Conservation (phyloP, 1,140 invertebrate genomes). For the Scylla paramamosain region DNA sequence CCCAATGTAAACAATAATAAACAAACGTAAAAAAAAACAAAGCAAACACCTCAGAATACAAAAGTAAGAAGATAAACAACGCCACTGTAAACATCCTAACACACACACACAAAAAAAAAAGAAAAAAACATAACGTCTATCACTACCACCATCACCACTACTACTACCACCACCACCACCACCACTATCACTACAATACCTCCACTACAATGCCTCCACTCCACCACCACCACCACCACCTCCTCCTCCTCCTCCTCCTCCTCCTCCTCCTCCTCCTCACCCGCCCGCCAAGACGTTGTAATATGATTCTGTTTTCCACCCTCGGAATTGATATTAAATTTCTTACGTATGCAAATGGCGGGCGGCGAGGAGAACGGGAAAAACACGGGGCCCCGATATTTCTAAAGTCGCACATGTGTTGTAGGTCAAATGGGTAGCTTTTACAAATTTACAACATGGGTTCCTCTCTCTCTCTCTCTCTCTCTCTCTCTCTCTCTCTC, state of each 20-base stretch:
- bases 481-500: background rate
- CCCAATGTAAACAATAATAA: no score
- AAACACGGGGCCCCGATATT: conserved; percentile 56
- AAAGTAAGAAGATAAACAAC: no score
- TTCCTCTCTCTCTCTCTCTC: background rate
- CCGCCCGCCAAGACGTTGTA: conserved; percentile 28
- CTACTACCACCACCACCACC: background rate
- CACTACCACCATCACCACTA: background rate
- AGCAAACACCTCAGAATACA: no score
- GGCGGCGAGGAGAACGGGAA: conserved; percentile 16
- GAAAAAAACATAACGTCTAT: no score
- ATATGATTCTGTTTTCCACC: conserved; percentile 66
- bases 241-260: background rate
- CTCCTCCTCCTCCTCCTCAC: background rate
- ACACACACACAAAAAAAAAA: no score
- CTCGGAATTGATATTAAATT: conserved; percentile 66
- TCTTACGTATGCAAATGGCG: conserved; percentile 63
- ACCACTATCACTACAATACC: background rate
- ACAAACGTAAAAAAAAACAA: no score
- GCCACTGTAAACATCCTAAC: no score
- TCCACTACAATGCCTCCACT: background rate
- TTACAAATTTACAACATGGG: conserved; percentile 60
- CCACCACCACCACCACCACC: background rate
- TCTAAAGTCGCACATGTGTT: conserved; percentile 56
- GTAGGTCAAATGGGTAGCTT: conserved; percentile 64